Evolutionary conservation across 2,888 invertebrate species (phyloP), one percentile per base, ranked within the genome.

Genomic region (Tetramorium bicarinatum): DNA sequence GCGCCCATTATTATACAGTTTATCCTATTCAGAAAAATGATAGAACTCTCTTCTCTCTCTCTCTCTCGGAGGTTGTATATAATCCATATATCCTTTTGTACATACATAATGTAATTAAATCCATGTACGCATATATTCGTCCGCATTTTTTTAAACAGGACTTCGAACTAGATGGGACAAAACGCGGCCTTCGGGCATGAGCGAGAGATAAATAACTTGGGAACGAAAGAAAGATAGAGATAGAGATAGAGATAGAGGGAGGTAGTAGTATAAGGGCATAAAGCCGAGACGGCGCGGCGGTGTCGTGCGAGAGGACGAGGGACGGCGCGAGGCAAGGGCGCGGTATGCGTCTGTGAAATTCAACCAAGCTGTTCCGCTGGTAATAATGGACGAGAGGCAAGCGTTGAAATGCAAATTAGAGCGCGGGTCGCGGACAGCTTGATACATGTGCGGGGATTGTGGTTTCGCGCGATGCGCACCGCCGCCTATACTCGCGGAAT

Each of bases 361-460:
- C 92, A 94, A 93, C 94, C 93, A 93, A 93, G 93, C 94, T 94
- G 93, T 94, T 93, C 93, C 92, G 92, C 91, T 94, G 91, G 93
- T 93, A 94, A 94, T 93, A 94, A 93, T 93, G 93, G 93, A 93
- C 93, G 93, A 92, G 93, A 93, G 93, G 93, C 93, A 93, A 93
- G 93, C 94, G 93, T 93, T 93, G 93, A 94, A 94, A 94, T 94
- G 94, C 93, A 94, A 94, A 94, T 94, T 93, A 93, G 93, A 93
- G 93, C 93, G 93, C 93, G 92, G 91, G 93, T 93, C 93, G 93
- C 91, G 93, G 94, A 93, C 93, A 94, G 93, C 92, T 93, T 94
- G 94, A 94, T 94, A 93, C 94, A 93, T 94, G 93, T 94, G 93
- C 93, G 93, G 93, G 92, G 92, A 93, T 93, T 93, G 93, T 93